Conservation (phyloP, 2,113 vertebrate species). For the Stigmatopora argus region DNA sequence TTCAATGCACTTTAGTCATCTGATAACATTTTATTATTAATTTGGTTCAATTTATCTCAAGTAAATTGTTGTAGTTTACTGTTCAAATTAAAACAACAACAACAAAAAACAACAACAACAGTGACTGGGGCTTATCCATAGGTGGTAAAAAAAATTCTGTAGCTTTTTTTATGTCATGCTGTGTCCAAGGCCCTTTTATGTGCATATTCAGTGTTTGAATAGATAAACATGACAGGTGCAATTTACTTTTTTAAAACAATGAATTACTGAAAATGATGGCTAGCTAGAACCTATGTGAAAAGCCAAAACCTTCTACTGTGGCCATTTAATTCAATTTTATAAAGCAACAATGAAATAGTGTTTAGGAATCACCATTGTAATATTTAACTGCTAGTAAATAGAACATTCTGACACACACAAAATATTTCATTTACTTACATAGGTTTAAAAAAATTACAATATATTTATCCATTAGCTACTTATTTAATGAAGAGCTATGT, state of each 20-base stretch:
- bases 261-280: too few relatives aligned
- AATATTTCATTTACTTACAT: too few relatives aligned
- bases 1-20: constrained; percentile 11
- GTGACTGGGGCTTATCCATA: too few relatives aligned
- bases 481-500: not conserved
- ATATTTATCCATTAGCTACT: not conserved
- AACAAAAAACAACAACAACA: not conserved
- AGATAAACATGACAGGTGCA: too few relatives aligned
- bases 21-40: constrained; percentile 17
- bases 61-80: not conserved
- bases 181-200: too few relatives aligned
- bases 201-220: too few relatives aligned
- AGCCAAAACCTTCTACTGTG: too few relatives aligned
- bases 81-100: not conserved
- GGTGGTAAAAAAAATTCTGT: too few relatives aligned
- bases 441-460: not conserved
- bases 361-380: not conserved
- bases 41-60: not conserved
- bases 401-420: not conserved
- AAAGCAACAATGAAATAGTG: not conserved
- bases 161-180: too few relatives aligned
- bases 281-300: too few relatives aligned
- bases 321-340: too few relatives aligned
- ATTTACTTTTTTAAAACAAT: too few relatives aligned
- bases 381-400: not conserved